Base-by-base conservation (phyloP, 2,888 invertebrate species). In the Trichopria drosophilae region DNA sequence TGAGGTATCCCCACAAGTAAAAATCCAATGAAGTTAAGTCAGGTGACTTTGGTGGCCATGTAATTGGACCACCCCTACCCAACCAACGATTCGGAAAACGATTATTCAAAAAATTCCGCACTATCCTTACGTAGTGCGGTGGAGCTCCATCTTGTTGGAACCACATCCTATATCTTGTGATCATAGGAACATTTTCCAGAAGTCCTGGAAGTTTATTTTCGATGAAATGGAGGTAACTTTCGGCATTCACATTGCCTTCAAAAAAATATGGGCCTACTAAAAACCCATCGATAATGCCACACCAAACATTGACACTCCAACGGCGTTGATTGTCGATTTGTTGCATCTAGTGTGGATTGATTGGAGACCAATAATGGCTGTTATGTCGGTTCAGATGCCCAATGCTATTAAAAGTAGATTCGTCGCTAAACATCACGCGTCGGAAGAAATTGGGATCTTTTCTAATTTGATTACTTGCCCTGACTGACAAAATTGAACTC, bases 281-380 rank as follows among this genome's bases (percentile, higher is more conserved):
- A 28, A 52, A 20, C 7, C 46, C 35, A 32, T 48, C 47, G 13
- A 51, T 34, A 36, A 55, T 55, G 15, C 46, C 49, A 41, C 49
- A 49, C 49, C 47, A 50, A 31, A 51, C 40, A 9, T 26, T 47
- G 10, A 39, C 29, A 24, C 52, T 58, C 55, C 50, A 60, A 47
- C 49, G 45, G 54, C 64, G 55, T 45, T 67, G 61, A 46, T 60
- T 57, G 32, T 58, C 51, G 16, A 61, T 48, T 32, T 44, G 49
- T 40, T 51, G 36, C 26, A 57, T 51, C 48, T 56, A 64, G 45
- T 59, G 63, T 20, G 61, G 62, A 58, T 66, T 66, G 15, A 51
- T 37, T 24, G 41, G 6, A 5, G 51, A 35, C 48, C 41, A 55
- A 29, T 48, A 44, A 32, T 49, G 45, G 20, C 43, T 6, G 22